Percentiles rank a stretch among this genome's conserved stretches.
Conservation (phyloP, 2,888 invertebrate genomes). For the Octonoba sinensis region DNA sequence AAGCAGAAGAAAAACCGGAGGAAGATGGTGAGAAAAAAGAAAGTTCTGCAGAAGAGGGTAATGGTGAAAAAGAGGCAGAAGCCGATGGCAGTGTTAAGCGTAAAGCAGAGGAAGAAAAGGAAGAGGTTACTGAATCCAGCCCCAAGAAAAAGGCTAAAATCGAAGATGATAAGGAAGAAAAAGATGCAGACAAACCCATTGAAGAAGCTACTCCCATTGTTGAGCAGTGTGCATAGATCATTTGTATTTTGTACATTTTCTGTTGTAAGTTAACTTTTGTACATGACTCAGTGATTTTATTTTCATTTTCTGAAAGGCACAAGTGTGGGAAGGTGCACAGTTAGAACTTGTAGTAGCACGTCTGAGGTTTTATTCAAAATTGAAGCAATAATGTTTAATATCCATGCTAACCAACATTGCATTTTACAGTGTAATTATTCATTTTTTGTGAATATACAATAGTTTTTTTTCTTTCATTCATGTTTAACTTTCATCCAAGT, state of each 20-base stretch:
- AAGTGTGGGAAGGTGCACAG: constrained; percentile 22
- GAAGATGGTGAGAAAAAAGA: constrained; percentile 10
- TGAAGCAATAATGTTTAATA: too few relatives aligned
- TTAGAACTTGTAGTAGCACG: too few relatives aligned
- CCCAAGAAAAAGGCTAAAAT: constrained; percentile 21
- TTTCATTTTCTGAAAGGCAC: constrained; percentile 38
- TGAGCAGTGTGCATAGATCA: constrained; percentile 29
- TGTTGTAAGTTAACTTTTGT: constrained; percentile 59
- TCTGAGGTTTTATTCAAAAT: too few relatives aligned
- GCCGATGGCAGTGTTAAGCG: constrained; percentile 27
- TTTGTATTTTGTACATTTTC: constrained; percentile 48
- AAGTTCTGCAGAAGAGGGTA: constrained; percentile 4
- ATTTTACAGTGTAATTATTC: too few relatives aligned
- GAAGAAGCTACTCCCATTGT: constrained; percentile 29
- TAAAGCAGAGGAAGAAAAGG: constrained; percentile 20
- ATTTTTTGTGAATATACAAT: too few relatives aligned
- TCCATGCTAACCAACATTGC: too few relatives aligned
- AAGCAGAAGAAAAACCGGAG: constrained; percentile 15
- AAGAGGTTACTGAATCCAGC: neutral
- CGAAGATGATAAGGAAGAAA: constrained; percentile 20
- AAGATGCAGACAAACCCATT: constrained; percentile 14
- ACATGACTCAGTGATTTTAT: constrained; percentile 43
- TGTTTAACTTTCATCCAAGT: too few relatives aligned
- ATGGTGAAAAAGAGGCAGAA: constrained; percentile 1
- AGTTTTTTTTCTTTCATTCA: too few relatives aligned